phyloP scores from a whole-genome alignment of 1,140 invertebrate species.

The Venturia canescens region DNA sequence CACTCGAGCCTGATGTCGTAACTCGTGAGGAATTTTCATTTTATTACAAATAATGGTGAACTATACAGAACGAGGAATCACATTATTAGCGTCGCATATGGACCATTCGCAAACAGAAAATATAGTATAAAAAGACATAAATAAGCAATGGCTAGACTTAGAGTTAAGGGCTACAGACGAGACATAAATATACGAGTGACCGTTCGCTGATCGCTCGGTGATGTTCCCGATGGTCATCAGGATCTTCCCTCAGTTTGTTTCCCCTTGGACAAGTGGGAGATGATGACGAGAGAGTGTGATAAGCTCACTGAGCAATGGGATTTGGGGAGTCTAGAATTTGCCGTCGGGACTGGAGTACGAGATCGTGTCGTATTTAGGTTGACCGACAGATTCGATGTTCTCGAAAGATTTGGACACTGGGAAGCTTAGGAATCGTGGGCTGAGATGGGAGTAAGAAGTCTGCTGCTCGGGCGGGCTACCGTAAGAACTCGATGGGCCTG shows the following conservation, averaged over 20 bases:
- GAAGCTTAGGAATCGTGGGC: slow-evolving; percentile 65
- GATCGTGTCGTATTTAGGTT: slow-evolving; percentile 72
- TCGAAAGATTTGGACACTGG: slow-evolving; percentile 59
- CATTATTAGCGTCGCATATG: slow-evolving; percentile 52
- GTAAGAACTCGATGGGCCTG: slow-evolving; percentile 45
- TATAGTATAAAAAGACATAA: slow-evolving; percentile 55
- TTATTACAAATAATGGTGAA: slow-evolving; percentile 64
- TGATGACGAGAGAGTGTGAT: background rate
- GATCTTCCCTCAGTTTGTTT: background rate
- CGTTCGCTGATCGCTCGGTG: background rate
- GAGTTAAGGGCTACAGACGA: slow-evolving; percentile 48
- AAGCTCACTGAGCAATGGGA: slow-evolving; percentile 28
- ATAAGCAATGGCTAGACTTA: slow-evolving; percentile 57
- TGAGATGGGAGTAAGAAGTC: slow-evolving; percentile 63
- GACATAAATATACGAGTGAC: slow-evolving; percentile 46
- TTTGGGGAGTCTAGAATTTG: slow-evolving; percentile 56
- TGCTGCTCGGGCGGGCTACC: slow-evolving; percentile 54
- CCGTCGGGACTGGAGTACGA: slow-evolving; percentile 70
- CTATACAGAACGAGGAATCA: slow-evolving; percentile 58
- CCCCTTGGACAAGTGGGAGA: background rate
- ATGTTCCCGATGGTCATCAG: background rate
- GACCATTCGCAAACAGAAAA: background rate
- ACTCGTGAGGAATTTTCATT: slow-evolving; percentile 44
- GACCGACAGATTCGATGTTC: slow-evolving; percentile 37
- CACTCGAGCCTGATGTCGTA: background rate